A percentile compares a stretch with the other conserved stretches of the same genome.
These are phyloP conservation scores for Mellilla xanthometata DNA, from an alignment of 2,888 invertebrate genomes.

Conservation along the genomic window DNA sequence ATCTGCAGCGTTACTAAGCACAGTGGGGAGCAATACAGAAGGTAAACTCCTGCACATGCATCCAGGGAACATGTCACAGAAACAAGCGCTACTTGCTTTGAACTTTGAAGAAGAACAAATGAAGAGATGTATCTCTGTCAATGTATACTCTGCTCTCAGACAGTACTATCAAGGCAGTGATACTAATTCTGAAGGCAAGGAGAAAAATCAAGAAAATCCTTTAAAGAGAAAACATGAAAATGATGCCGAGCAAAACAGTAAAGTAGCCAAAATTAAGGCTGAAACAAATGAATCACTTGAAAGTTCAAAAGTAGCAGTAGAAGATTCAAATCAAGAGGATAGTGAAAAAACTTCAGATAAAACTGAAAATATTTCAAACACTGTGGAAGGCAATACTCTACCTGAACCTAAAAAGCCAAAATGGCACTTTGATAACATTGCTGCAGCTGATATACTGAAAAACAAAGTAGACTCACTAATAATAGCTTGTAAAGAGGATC, in stretches of 20 bases:
- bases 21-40: constrained; percentile 85
- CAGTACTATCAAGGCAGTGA: constrained; percentile 85
- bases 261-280: constrained; percentile 50
- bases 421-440: constrained; percentile 87
- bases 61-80: constrained; percentile 91
- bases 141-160: constrained; percentile 88
- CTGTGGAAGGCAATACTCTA: constrained; percentile 31
- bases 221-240: constrained; percentile 56
- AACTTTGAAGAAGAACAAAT: constrained; percentile 88
- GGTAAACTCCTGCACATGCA: constrained; percentile 89
- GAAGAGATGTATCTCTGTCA: constrained; percentile 87
- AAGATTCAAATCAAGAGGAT: not conserved
- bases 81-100: constrained; percentile 90
- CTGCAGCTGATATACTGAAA: constrained; percentile 84
- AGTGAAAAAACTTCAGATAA: constrained; percentile 4
- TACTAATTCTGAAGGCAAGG: constrained; percentile 41
- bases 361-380: constrained; percentile 15
- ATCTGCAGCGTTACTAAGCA: constrained; percentile 91
- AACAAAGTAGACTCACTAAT: constrained; percentile 88
- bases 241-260: constrained; percentile 41
- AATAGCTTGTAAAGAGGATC: constrained; percentile 93
- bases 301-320: constrained; percentile 1
- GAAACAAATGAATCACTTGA: constrained; percentile 10
- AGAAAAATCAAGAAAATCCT: constrained; percentile 39
- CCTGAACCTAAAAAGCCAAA: constrained; percentile 76